phyloP scores from a whole-genome alignment of 2,888 invertebrate species.

The Philhelius pedissequus region DNA sequence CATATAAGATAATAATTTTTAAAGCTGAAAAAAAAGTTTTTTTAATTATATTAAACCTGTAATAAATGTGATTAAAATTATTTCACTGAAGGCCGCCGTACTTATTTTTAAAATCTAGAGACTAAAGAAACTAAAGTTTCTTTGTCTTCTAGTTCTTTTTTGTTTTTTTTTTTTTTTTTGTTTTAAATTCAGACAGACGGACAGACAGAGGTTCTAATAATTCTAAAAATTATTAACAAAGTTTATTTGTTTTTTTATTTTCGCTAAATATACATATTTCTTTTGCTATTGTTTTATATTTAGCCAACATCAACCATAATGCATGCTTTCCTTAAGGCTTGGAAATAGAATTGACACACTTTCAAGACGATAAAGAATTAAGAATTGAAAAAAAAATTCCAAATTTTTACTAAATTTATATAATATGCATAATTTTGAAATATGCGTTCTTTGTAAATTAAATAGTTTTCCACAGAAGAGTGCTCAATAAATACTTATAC shows the following conservation, averaged over 20 bases:
- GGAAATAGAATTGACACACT: background rate
- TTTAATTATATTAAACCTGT: slow-evolving; percentile 22
- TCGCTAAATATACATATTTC: slow-evolving; percentile 46
- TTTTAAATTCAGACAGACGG: slow-evolving; percentile 41
- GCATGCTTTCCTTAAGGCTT: slow-evolving; percentile 17
- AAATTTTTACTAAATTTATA: background rate
- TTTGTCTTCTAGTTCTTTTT: background rate
- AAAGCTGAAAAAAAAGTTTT: slow-evolving; percentile 47
- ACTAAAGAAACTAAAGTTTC: slow-evolving; percentile 1
- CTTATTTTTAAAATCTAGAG: slow-evolving; percentile 37
- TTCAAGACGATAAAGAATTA: background rate
- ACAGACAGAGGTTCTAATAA: slow-evolving; percentile 70
- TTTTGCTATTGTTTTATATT: slow-evolving; percentile 24
- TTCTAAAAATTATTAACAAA: slow-evolving; percentile 45
- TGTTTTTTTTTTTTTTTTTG: background rate
- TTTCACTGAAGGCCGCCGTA: slow-evolving; percentile 11
- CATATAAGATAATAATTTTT: background rate
- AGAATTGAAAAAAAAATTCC: too few species aligned
- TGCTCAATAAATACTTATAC: too few species aligned
- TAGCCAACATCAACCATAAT: slow-evolving; percentile 32
- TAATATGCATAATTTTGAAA: too few species aligned
- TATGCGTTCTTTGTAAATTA: too few species aligned
- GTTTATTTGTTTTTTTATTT: slow-evolving; percentile 28
- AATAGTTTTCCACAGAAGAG: too few species aligned
- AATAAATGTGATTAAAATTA: slow-evolving; percentile 35